These are phyloP conservation scores for Leuciscus waleckii DNA, from an alignment of 2,797 vertebrate species.

Conservation along the genomic window DNA sequence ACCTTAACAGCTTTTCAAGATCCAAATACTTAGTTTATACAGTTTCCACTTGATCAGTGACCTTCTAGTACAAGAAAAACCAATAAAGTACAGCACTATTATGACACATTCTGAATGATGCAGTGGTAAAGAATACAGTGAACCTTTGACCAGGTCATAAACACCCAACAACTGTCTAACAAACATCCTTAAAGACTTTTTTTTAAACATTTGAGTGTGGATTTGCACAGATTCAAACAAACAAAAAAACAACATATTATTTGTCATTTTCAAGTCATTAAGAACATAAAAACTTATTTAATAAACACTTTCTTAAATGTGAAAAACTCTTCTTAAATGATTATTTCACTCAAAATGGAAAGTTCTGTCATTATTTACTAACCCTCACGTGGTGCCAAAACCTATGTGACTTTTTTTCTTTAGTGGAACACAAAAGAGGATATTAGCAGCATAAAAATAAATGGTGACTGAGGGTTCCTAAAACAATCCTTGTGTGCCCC, in stretches of 20 bases:
- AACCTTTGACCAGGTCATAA: slow-evolving; percentile 42
- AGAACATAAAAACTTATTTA: not conserved
- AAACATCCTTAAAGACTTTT: not conserved
- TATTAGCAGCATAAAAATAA: not conserved
- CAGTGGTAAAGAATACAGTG: not conserved
- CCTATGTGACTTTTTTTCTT: not conserved
- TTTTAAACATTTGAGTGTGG: not conserved
- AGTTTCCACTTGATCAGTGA: not conserved
- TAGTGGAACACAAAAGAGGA: not conserved
- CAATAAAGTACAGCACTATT: not conserved
- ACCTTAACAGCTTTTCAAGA: not conserved
- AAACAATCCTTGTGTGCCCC: not conserved
- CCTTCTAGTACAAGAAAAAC: not conserved
- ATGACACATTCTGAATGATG: not conserved
- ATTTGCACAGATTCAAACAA: not conserved
- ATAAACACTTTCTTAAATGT: not conserved
- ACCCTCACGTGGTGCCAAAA: not conserved
- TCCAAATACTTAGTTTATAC: not conserved
- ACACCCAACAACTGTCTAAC: not conserved
- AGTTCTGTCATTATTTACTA: not conserved
- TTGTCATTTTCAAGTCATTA: not conserved
- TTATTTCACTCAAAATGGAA: not conserved
- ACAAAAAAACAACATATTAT: too few species aligned
- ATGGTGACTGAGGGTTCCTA: not conserved
- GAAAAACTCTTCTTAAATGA: not conserved